A percentile compares a stretch with the other conserved stretches of the same genome.
Conservation (phyloP, 2,888 invertebrate genomes). For the Mesorhabditis belari region DNA sequence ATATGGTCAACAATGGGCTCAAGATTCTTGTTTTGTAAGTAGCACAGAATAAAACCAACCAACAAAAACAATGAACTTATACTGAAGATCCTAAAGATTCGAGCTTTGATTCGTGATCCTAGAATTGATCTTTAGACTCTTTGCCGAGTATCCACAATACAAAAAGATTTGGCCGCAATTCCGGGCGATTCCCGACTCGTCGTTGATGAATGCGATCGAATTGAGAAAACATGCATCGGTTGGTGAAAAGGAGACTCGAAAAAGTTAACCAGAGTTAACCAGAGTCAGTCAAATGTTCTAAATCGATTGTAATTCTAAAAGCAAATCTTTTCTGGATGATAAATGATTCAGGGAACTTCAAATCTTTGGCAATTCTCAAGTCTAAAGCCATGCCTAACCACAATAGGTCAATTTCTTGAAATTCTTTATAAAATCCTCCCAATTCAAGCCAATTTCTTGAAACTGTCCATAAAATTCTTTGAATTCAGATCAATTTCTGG, state of each 20-base stretch:
- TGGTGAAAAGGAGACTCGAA: neutral
- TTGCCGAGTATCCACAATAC: conserved; percentile 45
- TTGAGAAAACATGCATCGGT: conserved; percentile 29
- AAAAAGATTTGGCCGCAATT: conserved; percentile 50
- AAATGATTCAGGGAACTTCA: no score
- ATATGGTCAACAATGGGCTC: conserved; percentile 27
- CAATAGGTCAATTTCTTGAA: no score
- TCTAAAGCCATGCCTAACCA: no score
- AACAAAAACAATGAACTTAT: neutral
- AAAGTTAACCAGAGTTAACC: neutral
- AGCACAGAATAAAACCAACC: neutral
- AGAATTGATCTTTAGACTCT: conserved; percentile 29
- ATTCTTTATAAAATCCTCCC: no score
- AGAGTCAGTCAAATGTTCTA: neutral
- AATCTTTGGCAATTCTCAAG: no score
- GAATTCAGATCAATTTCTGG: no score
- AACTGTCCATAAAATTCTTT: no score
- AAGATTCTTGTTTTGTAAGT: conserved; percentile 32
- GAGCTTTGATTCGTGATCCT: neutral
- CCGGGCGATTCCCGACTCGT: conserved; percentile 43
- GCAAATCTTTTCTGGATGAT: no score
- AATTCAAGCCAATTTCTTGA: no score
- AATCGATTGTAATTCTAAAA: no score
- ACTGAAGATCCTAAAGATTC: neutral
- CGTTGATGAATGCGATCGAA: conserved; percentile 43